phyloP scores from a whole-genome alignment of 2,888 invertebrate species.

The Drosophila siamana region DNA sequence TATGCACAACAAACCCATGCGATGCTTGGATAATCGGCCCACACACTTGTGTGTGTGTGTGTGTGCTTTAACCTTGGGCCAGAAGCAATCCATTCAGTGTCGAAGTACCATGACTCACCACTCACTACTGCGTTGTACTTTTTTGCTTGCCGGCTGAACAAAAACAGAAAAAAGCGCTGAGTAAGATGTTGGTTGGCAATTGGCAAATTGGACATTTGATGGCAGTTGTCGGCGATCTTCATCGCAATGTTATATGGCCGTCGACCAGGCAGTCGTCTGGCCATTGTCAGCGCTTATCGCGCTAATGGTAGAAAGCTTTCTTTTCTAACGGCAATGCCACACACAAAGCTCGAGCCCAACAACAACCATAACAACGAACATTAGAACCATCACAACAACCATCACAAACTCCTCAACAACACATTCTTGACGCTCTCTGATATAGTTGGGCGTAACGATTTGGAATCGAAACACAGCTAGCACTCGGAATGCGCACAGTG shows the following conservation, averaged over 20 bases:
- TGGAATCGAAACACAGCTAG: conserved; percentile 58
- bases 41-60: conserved; percentile 26
- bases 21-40: conserved; percentile 14
- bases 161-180: conserved; percentile 31
- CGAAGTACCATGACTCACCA: conserved; percentile 19
- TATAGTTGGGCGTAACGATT: conserved; percentile 37
- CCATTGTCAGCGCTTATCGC: conserved; percentile 18
- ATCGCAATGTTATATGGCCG: no score
- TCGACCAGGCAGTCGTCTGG: no score
- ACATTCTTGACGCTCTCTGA: conserved; percentile 37
- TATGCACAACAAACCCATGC: conserved; percentile 51
- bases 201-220: conserved; percentile 25
- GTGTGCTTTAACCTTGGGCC: conserved; percentile 57
- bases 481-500: conserved; percentile 46
- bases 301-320: conserved; percentile 53
- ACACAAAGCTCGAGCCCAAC: conserved; percentile 48
- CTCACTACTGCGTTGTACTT: neutral
- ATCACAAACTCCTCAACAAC: conserved; percentile 39
- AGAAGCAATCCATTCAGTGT: conserved; percentile 7
- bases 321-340: conserved; percentile 63
- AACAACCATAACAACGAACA: conserved; percentile 25
- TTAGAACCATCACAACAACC: conserved; percentile 29
- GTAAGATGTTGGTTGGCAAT: conserved; percentile 40
- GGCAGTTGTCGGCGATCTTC: conserved; percentile 38
- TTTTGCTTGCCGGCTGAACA: conserved; percentile 5